A percentile compares a stretch with the other conserved stretches of the same genome.
Evolutionary conservation across 2,113 vertebrate species (phyloP).

Genomic region (Cisticola juncidis): DNA sequence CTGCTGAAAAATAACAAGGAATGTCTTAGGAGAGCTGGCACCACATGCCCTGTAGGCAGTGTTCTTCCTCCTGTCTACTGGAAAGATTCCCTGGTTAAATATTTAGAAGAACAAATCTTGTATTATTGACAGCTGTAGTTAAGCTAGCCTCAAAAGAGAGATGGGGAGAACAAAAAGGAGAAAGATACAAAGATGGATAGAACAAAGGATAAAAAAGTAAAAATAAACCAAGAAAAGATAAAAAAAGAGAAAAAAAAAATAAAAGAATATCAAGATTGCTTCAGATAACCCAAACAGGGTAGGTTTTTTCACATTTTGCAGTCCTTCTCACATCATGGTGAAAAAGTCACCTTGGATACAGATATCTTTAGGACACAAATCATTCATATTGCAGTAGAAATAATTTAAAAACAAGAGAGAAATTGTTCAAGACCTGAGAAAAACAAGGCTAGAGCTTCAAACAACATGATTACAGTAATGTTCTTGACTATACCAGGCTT

Average conservation of each 20-base stretch:
- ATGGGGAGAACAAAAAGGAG: background rate
- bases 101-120: conserved; percentile 59
- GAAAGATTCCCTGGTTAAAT: conserved; percentile 59
- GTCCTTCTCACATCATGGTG: background rate
- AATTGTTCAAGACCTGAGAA: background rate
- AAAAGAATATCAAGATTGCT: background rate
- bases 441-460: background rate
- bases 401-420: background rate
- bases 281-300: background rate
- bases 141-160: background rate
- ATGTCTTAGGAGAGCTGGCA: conserved; percentile 50
- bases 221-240: background rate
- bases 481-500: background rate
- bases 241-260: background rate
- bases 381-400: background rate
- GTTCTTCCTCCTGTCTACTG: conserved; percentile 54
- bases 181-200: background rate
- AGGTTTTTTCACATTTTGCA: background rate
- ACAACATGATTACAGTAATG: background rate
- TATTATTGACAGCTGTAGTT: conserved; percentile 35
- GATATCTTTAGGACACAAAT: background rate
- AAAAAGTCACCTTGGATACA: background rate
- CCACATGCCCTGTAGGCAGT: conserved; percentile 13
- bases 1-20: conserved; percentile 38
- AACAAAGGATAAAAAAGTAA: background rate